phyloP scores from a whole-genome alignment of 2,888 invertebrate species.

The Thalpophila matura region DNA sequence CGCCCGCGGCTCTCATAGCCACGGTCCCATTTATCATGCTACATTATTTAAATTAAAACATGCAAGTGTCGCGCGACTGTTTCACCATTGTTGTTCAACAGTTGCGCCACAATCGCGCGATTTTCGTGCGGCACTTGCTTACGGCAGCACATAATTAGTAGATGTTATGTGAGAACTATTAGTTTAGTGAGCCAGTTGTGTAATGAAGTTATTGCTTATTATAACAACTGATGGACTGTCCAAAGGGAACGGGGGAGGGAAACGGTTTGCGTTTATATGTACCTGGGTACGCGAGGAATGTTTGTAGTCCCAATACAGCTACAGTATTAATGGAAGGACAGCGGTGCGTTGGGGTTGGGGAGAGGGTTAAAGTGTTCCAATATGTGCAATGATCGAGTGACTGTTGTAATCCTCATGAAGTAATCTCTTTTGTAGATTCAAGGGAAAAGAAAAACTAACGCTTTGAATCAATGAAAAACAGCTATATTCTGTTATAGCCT shows the following conservation, averaged over 20 bases:
- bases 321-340: slow-evolving; percentile 50
- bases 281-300: slow-evolving; percentile 41
- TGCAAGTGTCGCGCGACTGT: slow-evolving; percentile 35
- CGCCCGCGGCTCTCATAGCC: slow-evolving; percentile 56
- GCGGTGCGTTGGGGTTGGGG: slow-evolving; percentile 37
- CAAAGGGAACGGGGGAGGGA: slow-evolving; percentile 27
- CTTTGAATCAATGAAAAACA: slow-evolving; percentile 51
- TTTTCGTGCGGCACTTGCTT: slow-evolving; percentile 27
- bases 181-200: slow-evolving; percentile 41
- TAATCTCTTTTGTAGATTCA: slow-evolving; percentile 39
- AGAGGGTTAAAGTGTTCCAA: slow-evolving; percentile 54
- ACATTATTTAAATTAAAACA: slow-evolving; percentile 39
- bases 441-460: slow-evolving; percentile 49
- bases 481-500: slow-evolving; percentile 45
- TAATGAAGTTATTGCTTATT: slow-evolving; percentile 51
- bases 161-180: slow-evolving; percentile 13
- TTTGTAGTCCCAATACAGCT: slow-evolving; percentile 45
- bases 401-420: slow-evolving; percentile 31
- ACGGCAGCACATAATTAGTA: slow-evolving; percentile 36
- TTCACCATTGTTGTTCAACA: slow-evolving; percentile 8
- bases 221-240: slow-evolving; percentile 39
- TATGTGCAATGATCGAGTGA: slow-evolving; percentile 49
- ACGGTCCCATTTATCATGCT: slow-evolving; percentile 40
- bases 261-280: slow-evolving; percentile 25
- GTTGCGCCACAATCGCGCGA: slow-evolving; percentile 26